Base-by-base conservation (phyloP, 2,113 vertebrate species). In the Rhea pennata region DNA sequence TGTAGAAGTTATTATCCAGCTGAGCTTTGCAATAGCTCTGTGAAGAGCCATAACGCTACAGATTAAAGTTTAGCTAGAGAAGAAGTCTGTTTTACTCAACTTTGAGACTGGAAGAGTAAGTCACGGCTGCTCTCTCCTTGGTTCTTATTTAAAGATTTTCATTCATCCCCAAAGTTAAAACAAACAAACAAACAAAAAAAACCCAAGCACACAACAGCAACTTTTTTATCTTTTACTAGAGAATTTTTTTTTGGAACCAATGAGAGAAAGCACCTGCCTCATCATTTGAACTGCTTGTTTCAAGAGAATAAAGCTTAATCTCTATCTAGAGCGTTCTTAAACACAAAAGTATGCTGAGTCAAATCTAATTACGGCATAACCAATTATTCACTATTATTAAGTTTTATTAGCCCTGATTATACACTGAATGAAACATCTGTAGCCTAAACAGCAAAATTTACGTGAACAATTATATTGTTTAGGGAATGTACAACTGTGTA, bases 321-420 rank as follows among this genome's bases (percentile, higher is more conserved):
- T 95, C 7, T 90, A 67, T 90, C 80, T 81, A 59, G 62, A 90
- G 9, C 24, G 73, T 94, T 94, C 95, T 89, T 70, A 83, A 94
- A 86, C 66, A 84, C 46, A 91, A 54, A 84, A 96, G 61, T 82
- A 71, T 90, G 84, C 84, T 91, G 79, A 93, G 51, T 93, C 77
- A 92, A 95, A 95, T 94, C 94, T 93, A 92, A 96, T 97, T 93
- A 92, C 14, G 73, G 39, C 53, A 72, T 88, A 81, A 91, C 58
- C 69, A 83, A 90, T 96, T 95, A 80, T 80, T 92, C 87, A 66
- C 29, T 75, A 90, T 92, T 93, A 94, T 40, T 89, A 79, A 50
- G 48, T 87, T 93, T 95, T 96, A 93, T 92, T 95, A 85, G 82
- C 54, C 51, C 51, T 90, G 66, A 77, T 93, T 88, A 83, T 81